A percentile compares a stretch with the other conserved stretches of the same genome.
Evolutionary conservation across 2,113 vertebrate species (phyloP).

Genomic region (Brachyistius frenatus): DNA sequence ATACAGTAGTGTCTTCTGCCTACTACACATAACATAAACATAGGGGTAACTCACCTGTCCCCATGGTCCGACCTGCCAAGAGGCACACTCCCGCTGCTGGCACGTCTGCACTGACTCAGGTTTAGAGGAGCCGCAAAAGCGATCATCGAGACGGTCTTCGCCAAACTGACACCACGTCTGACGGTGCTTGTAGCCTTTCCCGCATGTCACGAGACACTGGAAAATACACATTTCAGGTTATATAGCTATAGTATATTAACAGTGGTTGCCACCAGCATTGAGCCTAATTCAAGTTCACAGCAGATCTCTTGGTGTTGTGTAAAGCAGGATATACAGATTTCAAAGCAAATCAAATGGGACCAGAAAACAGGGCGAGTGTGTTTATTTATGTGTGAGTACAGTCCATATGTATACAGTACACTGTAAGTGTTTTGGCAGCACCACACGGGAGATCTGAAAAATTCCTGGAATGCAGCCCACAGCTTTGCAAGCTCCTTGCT

Average conservation of each 20-base stretch:
- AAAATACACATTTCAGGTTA: conserved; percentile 10
- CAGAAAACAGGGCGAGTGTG: conserved; percentile 9
- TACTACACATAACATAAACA: neutral
- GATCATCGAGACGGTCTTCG: conserved; percentile 90
- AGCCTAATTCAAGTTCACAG: neutral
- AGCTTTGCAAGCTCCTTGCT: conserved; percentile 57
- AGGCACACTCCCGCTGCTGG: conserved; percentile 96
- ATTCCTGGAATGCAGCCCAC: conserved; percentile 74
- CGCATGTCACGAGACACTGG: conserved; percentile 97
- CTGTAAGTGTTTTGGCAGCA: conserved; percentile 63
- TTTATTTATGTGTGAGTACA: conserved; percentile 48
- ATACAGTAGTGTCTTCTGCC: neutral
- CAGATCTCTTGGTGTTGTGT: neutral
- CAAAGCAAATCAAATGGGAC: neutral
- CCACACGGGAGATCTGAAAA: conserved; percentile 70
- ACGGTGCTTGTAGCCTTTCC: conserved; percentile 95
- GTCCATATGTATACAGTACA: conserved; percentile 46
- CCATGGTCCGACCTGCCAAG: conserved; percentile 98
- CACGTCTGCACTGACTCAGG: conserved; percentile 91
- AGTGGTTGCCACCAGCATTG: neutral
- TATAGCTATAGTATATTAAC: neutral
- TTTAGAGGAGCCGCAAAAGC: conserved; percentile 89
- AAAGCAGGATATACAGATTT: conserved; percentile 8
- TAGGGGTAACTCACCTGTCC: conserved; percentile 88
- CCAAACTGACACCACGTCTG: conserved; percentile 98